Evolutionary conservation across 2,113 vertebrate species (phyloP), one percentile per base, ranked within the genome.

Genomic region (Lophochroa leadbeateri): DNA sequence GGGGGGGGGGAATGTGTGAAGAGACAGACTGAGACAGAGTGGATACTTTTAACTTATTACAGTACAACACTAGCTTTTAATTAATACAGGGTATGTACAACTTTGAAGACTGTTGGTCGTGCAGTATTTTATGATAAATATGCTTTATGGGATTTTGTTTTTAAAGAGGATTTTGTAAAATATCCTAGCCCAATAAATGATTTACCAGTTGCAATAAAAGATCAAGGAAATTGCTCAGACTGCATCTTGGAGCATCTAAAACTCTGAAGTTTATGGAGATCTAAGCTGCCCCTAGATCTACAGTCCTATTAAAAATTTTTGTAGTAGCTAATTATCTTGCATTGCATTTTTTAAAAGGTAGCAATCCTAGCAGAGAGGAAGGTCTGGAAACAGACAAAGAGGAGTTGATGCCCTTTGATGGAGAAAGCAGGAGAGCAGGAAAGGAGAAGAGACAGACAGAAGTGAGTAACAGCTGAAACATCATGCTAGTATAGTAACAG

Each of bases 141-240:
- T 78, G 82, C 97, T 98, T 98, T 98, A 98, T 96, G 83, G 58
- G 89, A 67, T 96, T 96, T 97, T 83, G n/a, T 94, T 98, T 95
- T 81, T 86, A 94, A 94, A 97, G 91, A 97, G 96, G 90, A 96
- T 97, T 97, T 98, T 92, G 83, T 96, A 94, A 97, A 98, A 97
- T 96, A 97, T 94, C 77, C 86, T 92, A 41, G 83, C 87, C 95
- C 92, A 97, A 97, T 98, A 98, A 98, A 98, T 97, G 68, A 98
- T 97, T 98, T 98, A 97, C 97, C 97, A 97, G 95, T 71, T 93
- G 72, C 95, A 98, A 95, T 98, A 97, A 98, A 98, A 98, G 97
- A 98, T 98, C 97, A 98, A 98, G 97, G 98, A 98, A 98, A 97
- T 98, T 97, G 92, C 97, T 97, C 97, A 96, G 95, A 98, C 98